Evolutionary conservation across 2,113 vertebrate species (phyloP).

Genomic region (Danionella cerebrum): DNA sequence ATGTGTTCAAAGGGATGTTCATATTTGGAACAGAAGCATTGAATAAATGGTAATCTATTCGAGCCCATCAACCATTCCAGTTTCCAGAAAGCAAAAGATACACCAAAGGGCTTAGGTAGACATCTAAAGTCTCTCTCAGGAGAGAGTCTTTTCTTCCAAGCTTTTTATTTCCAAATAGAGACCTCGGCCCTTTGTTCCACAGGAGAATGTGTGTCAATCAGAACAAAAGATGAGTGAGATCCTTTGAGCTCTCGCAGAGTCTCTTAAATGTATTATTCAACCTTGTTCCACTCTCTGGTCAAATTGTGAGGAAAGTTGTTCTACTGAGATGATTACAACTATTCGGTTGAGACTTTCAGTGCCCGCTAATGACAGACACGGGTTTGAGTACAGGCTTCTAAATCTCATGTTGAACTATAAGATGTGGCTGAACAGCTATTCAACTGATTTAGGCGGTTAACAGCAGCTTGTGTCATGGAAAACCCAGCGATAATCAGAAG

Average conservation of each 20-base stretch:
- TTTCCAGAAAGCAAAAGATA: not conserved
- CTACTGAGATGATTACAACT: not conserved
- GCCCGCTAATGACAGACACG: too few relatives aligned
- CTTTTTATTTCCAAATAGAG: conserved; percentile 17
- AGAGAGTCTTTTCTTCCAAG: not conserved
- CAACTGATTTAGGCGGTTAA: too few relatives aligned
- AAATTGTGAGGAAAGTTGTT: not conserved
- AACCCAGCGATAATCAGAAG: too few relatives aligned
- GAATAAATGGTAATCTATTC: not conserved
- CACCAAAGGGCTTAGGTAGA: not conserved
- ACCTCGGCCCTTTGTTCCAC: conserved; percentile 6
- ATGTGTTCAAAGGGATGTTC: not conserved
- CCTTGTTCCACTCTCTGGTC: not conserved
- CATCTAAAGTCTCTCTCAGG: not conserved
- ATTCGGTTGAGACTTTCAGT: conserved; percentile 1
- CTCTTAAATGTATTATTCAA: conserved; percentile 6
- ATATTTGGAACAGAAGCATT: not conserved
- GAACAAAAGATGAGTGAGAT: conserved; percentile 6
- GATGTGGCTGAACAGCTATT: too few relatives aligned
- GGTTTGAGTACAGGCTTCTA: too few relatives aligned
- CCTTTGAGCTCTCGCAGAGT: not conserved
- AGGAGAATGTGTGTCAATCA: conserved; percentile 19
- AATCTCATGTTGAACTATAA: too few relatives aligned
- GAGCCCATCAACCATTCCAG: not conserved
- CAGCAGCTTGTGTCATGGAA: too few relatives aligned